phyloP scores from a whole-genome alignment of 2,888 invertebrate species.

The Agelastica alni region DNA sequence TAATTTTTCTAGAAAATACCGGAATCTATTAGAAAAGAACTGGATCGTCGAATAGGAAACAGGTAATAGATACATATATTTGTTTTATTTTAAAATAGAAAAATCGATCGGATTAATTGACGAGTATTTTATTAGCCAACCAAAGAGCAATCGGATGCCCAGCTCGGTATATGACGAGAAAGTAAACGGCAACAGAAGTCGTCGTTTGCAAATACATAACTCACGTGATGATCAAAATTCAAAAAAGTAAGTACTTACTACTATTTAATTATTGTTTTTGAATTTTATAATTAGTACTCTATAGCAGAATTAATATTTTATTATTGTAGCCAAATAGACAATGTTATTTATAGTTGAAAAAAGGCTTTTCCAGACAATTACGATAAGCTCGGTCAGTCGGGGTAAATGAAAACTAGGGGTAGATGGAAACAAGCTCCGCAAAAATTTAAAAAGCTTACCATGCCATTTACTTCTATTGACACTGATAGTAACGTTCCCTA shows the following conservation, averaged over 20 bases:
- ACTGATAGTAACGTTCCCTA: too few species aligned
- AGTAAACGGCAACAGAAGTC: slow-evolving; percentile 38
- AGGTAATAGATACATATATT: slow-evolving; percentile 47
- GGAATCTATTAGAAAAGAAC: slow-evolving; percentile 67
- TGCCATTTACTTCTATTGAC: too few species aligned
- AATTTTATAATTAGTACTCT: neutral
- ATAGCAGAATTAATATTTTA: neutral
- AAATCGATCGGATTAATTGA: too few species aligned
- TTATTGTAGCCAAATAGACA: neutral
- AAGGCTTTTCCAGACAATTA: too few species aligned
- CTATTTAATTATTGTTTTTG: neutral
- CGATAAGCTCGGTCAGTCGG: too few species aligned
- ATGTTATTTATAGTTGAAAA: too few species aligned
- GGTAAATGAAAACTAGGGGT: too few species aligned
- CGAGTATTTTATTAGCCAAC: slow-evolving; percentile 28
- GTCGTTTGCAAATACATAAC: slow-evolving; percentile 45
- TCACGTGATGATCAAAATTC: slow-evolving; percentile 36
- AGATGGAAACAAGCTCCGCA: too few species aligned
- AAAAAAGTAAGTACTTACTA: slow-evolving; percentile 22
- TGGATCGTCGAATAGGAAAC: slow-evolving; percentile 65
- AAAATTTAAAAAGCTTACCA: too few species aligned
- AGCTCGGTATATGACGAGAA: slow-evolving; percentile 49
- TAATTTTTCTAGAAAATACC: slow-evolving; percentile 57
- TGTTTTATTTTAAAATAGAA: neutral
- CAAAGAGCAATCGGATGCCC: slow-evolving; percentile 43